These are phyloP conservation scores for Drosophila yooni DNA, from an alignment of 2,888 invertebrate genomes.

Conservation along the genomic window DNA sequence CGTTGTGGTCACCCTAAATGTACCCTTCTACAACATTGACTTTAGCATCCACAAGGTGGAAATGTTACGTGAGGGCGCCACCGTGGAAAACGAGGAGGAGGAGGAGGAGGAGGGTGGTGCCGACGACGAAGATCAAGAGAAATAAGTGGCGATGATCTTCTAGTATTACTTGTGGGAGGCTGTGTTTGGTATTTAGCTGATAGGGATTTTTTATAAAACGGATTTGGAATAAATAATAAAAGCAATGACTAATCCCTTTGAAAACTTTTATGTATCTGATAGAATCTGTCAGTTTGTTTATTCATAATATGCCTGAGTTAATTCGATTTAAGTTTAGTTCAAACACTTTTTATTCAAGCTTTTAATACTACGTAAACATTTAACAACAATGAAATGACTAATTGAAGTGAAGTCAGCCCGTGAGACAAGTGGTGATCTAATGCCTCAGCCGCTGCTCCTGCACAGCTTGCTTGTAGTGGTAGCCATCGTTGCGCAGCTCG, in stretches of 20 bases:
- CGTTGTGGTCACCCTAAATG: slow-evolving; percentile 87
- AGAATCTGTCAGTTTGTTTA: not conserved
- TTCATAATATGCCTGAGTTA: not conserved
- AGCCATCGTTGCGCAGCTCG: slow-evolving; percentile 70
- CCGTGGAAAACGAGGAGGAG: slow-evolving; percentile 65
- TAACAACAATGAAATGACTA: slow-evolving; percentile 53
- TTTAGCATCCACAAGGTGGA: slow-evolving; percentile 86
- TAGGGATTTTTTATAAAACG: slow-evolving; percentile 22
- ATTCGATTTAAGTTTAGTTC: not conserved
- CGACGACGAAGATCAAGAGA: slow-evolving; percentile 19
- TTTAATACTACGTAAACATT: slow-evolving; percentile 56
- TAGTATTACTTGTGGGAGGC: slow-evolving; percentile 5
- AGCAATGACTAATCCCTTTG: not conserved
- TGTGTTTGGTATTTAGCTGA: slow-evolving; percentile 24
- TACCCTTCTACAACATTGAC: slow-evolving; percentile 86
- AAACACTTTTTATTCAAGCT: slow-evolving; percentile 44
- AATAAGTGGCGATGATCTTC: not conserved
- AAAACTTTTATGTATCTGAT: not conserved
- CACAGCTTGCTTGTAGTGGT: slow-evolving; percentile 69
- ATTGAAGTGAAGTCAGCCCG: slow-evolving; percentile 8
- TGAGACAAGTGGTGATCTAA: slow-evolving; percentile 39
- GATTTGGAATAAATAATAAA: slow-evolving; percentile 28
- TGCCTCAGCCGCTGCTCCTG: slow-evolving; percentile 64
- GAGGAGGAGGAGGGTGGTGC: slow-evolving; percentile 58
- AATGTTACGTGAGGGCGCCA: slow-evolving; percentile 65